phyloP scores from a whole-genome alignment of 2,888 invertebrate genomes.

The Oxycera nigricornis region DNA sequence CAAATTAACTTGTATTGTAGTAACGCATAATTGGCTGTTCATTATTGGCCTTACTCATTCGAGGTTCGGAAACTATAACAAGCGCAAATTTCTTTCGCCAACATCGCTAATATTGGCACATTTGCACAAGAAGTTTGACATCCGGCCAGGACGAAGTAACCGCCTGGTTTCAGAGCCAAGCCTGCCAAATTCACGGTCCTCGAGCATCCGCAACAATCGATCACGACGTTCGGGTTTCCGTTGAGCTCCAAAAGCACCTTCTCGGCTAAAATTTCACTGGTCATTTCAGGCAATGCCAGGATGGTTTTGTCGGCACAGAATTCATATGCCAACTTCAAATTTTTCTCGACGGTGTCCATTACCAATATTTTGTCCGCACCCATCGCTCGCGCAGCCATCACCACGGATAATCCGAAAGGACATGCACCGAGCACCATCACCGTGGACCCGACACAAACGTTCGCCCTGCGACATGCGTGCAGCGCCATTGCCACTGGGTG shows the following conservation, averaged over 20 bases:
- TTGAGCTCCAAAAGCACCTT: slow-evolving; percentile 49
- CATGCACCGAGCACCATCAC: slow-evolving; percentile 55
- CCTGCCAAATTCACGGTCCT: slow-evolving; percentile 55
- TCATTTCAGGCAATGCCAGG: slow-evolving; percentile 47
- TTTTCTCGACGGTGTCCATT: slow-evolving; percentile 42
- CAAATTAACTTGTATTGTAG: too few species aligned
- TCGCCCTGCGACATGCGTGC: slow-evolving; percentile 54
- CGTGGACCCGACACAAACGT: slow-evolving; percentile 53
- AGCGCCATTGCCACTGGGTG: slow-evolving; percentile 55
- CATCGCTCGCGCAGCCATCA: slow-evolving; percentile 54
- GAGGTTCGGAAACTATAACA: slow-evolving; percentile 55
- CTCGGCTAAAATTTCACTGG: slow-evolving; percentile 50
- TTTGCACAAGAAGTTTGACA: slow-evolving; percentile 55
- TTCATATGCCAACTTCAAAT: slow-evolving; percentile 33
- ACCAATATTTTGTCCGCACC: slow-evolving; percentile 54
- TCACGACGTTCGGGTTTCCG: slow-evolving; percentile 54
- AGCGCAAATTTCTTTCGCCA: slow-evolving; percentile 56
- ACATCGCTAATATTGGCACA: slow-evolving; percentile 54
- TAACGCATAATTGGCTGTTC: too few species aligned
- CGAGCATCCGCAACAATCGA: slow-evolving; percentile 54
- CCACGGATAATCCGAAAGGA: slow-evolving; percentile 53
- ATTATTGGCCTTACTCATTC: slow-evolving; percentile 52
- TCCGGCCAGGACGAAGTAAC: slow-evolving; percentile 54
- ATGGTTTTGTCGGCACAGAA: slow-evolving; percentile 48
- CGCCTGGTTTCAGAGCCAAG: slow-evolving; percentile 54